Percentiles rank a stretch among this genome's conserved stretches.
phyloP scores from a whole-genome alignment of 92 coral and sea anemone species.

The Porites evermanni region DNA sequence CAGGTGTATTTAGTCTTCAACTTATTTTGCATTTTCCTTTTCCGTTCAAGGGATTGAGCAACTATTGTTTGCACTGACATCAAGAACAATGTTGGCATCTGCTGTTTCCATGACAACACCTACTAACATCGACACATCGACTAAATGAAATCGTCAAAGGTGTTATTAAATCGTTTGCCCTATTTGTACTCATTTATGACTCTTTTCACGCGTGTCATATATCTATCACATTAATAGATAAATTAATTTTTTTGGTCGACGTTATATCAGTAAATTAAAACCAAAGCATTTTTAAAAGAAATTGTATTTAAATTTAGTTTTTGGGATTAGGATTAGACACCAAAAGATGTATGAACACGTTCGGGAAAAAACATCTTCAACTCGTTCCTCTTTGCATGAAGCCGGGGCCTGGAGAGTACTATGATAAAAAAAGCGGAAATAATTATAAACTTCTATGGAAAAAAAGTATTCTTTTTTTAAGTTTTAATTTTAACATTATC shows the following conservation, averaged over 20 bases:
- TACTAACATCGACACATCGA: not conserved
- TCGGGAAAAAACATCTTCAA: too few species aligned
- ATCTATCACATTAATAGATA: not conserved
- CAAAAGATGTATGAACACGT: too few species aligned
- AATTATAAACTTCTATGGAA: too few species aligned
- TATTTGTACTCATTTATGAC: conserved; percentile 25
- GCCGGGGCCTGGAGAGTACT: too few species aligned
- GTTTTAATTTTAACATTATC: not conserved
- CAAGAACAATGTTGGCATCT: not conserved
- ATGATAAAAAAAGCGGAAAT: too few species aligned
- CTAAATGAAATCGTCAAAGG: conserved; percentile 17
- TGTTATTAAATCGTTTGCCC: not conserved
- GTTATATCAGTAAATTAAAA: not conserved
- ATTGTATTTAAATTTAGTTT: too few species aligned
- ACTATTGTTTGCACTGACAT: conserved; percentile 19
- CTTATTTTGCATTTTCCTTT: conserved; percentile 47
- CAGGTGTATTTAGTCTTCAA: conserved; percentile 44
- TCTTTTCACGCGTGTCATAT: not conserved
- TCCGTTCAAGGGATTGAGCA: conserved; percentile 1
- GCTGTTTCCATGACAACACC: conserved; percentile 51
- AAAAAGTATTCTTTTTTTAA: not conserved
- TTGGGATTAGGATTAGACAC: not conserved
- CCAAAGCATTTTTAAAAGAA: too few species aligned
- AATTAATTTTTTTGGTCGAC: not conserved
- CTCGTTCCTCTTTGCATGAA: too few species aligned